Conservation (phyloP, 1,140 invertebrate genomes). For the Drosophila sucinea region DNA sequence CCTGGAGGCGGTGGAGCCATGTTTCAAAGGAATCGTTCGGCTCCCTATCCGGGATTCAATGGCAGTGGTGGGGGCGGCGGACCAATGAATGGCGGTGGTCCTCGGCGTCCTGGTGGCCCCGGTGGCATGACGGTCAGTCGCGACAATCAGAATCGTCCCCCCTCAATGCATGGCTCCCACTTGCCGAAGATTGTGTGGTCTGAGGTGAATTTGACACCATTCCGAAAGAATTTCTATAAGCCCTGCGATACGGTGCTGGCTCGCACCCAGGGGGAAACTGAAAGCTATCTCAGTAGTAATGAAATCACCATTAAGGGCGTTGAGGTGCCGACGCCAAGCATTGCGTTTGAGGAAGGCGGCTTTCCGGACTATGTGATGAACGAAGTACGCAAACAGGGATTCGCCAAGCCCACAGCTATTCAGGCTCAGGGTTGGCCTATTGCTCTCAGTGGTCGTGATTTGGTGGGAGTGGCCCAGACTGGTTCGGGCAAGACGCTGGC, state of each 20-base stretch:
- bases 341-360: slow-evolving; percentile 91
- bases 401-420: slow-evolving; percentile 94
- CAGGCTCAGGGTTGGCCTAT: slow-evolving; percentile 97
- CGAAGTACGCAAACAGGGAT: slow-evolving; percentile 91
- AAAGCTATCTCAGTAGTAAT: slow-evolving; percentile 89
- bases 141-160: slow-evolving; percentile 80
- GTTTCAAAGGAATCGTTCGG: slow-evolving; percentile 73
- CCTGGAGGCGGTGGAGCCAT: slow-evolving; percentile 61
- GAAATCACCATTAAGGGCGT: slow-evolving; percentile 93
- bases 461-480: slow-evolving; percentile 98
- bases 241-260: slow-evolving; percentile 90
- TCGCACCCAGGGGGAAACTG: slow-evolving; percentile 88
- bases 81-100: slow-evolving; percentile 54
- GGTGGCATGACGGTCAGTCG: slow-evolving; percentile 33
- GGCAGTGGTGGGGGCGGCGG: slow-evolving; percentile 37
- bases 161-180: slow-evolving; percentile 85
- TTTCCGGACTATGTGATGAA: slow-evolving; percentile 92
- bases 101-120: slow-evolving; percentile 48
- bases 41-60: slow-evolving; percentile 61
- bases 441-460: slow-evolving; percentile 94
- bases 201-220: slow-evolving; percentile 89
- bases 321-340: slow-evolving; percentile 91
- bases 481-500: slow-evolving; percentile 96
- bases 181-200: slow-evolving; percentile 92
- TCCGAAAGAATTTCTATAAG: slow-evolving; percentile 97